Conservation (phyloP, 1,140 invertebrate genomes). For the Drosophila funebris region DNA sequence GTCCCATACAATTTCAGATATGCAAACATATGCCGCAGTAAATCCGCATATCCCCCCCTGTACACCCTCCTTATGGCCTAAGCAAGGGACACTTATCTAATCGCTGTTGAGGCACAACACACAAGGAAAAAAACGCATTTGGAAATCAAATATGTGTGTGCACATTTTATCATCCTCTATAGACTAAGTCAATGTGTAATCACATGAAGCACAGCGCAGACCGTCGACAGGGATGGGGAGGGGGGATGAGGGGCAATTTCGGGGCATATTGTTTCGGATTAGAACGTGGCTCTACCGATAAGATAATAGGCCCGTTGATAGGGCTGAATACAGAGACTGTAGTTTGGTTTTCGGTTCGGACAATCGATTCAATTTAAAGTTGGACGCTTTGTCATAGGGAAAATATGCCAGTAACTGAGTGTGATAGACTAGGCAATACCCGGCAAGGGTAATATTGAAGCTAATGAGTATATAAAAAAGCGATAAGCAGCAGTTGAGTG, state of each 20-base stretch:
- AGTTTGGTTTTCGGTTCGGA: neutral
- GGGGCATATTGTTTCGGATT: constrained; percentile 38
- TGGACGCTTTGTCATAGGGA: neutral
- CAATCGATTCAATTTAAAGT: constrained; percentile 32
- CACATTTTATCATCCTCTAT: neutral
- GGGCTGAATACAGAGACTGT: neutral
- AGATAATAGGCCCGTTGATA: constrained; percentile 20
- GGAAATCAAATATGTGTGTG: constrained; percentile 40
- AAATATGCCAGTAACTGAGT: neutral
- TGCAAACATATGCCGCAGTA: constrained; percentile 57
- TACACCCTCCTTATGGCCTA: neutral
- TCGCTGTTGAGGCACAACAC: constrained; percentile 12
- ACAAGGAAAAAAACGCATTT: constrained; percentile 52
- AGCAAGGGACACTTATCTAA: constrained; percentile 37
- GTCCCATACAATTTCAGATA: constrained; percentile 37
- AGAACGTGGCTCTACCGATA: constrained; percentile 31
- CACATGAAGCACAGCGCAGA: neutral
- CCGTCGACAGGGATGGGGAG: no score
- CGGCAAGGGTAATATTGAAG: no score
- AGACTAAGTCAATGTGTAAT: constrained; percentile 32
- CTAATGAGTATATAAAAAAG: no score
- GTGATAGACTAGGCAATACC: no score
- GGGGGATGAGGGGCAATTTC: neutral
- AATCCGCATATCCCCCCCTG: constrained; percentile 9
- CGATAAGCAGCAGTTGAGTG: no score